Evolutionary conservation across 2,113 vertebrate species (phyloP).

Genomic region (Apodemus sylvaticus): DNA sequence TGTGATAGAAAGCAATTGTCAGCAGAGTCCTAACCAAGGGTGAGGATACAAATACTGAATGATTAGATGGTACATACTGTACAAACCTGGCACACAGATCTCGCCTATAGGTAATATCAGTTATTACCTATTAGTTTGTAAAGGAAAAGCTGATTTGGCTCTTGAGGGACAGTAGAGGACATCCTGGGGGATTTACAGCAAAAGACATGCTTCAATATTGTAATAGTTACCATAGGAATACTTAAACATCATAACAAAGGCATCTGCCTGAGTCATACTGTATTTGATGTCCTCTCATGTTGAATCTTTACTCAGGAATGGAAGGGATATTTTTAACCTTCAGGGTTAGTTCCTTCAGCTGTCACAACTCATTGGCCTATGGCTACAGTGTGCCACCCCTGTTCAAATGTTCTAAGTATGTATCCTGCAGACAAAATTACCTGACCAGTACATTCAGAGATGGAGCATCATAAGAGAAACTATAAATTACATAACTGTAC

Average conservation of each 20-base stretch:
- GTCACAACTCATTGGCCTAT: neutral
- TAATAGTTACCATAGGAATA: neutral
- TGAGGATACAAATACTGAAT: conserved; percentile 4
- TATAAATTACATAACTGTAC: neutral
- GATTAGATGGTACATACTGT: neutral
- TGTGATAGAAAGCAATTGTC: neutral
- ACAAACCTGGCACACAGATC: neutral
- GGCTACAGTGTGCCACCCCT: neutral
- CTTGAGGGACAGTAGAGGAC: neutral
- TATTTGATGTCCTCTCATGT: neutral
- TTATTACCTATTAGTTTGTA: neutral
- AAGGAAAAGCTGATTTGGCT: neutral
- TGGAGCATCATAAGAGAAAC: neutral
- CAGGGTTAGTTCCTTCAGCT: neutral
- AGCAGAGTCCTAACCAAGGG: neutral
- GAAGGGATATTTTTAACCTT: neutral
- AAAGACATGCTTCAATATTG: neutral
- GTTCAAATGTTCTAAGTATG: neutral
- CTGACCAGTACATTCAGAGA: neutral
- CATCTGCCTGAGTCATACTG: neutral
- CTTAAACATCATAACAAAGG: neutral
- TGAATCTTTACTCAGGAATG: neutral
- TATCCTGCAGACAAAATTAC: neutral
- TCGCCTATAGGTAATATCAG: neutral
- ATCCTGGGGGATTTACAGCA: neutral